These are phyloP conservation scores for Iselma pallidipennis DNA, from an alignment of 2,888 invertebrate genomes.

Conservation along the genomic window DNA sequence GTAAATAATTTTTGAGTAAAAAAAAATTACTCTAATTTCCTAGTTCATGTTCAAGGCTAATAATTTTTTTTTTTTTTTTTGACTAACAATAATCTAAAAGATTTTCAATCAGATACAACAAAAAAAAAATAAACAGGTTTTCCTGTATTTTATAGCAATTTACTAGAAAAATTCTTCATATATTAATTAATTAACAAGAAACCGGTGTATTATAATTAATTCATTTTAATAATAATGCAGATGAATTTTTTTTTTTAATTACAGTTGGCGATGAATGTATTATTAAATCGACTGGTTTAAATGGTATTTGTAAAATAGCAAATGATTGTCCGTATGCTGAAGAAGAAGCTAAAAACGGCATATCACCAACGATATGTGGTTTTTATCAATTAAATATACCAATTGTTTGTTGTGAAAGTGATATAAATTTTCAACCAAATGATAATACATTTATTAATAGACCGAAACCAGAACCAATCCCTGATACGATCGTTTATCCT, in stretches of 20 bases:
- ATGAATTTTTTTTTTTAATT: no score
- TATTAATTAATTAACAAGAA: neutral
- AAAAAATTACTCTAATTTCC: slow-evolving; percentile 2
- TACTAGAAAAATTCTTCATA: neutral
- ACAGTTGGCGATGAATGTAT: slow-evolving; percentile 42
- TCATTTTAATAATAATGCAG: no score
- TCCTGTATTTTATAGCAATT: neutral
- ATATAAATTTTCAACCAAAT: slow-evolving; percentile 10
- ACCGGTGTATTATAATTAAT: neutral
- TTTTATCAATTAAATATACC: slow-evolving; percentile 40
- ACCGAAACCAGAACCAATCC: neutral
- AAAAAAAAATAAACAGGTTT: neutral
- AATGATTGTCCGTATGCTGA: slow-evolving; percentile 43
- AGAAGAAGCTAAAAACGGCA: slow-evolving; percentile 43
- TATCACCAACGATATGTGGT: slow-evolving; percentile 46
- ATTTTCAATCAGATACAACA: neutral
- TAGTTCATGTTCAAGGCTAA: slow-evolving; percentile 18
- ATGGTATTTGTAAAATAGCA: slow-evolving; percentile 42
- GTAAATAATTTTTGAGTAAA: slow-evolving; percentile 13
- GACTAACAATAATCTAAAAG: neutral
- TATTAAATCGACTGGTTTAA: slow-evolving; percentile 31
- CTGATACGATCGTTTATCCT: slow-evolving; percentile 29
- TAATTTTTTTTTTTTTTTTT: slow-evolving; percentile 2
- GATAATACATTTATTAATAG: slow-evolving; percentile 7
- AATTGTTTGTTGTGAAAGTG: slow-evolving; percentile 49